Base-by-base conservation (phyloP, 2,888 invertebrate species). In the Trachelus tabidus region DNA sequence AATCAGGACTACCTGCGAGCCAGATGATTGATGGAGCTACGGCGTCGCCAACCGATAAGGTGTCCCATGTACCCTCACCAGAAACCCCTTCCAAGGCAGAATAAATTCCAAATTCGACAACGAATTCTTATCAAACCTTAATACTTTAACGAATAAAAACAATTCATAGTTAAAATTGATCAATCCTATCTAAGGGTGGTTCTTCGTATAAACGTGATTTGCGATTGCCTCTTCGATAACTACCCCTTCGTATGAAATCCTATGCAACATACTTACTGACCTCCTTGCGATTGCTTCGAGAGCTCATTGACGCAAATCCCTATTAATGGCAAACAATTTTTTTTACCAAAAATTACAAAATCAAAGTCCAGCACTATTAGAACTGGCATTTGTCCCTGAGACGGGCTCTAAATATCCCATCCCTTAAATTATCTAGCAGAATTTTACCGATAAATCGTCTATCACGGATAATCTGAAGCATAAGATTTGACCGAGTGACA, bases 391-490 rank as follows among this genome's bases (percentile, higher is more conserved):
- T 23, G 1, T 56, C 23, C 3, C 23, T 23, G 56, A 23, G 23
- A 23, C 85, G 83, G 83, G 85, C 87, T 88, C 87, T 87, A 88
- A 88, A 87, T 88, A 87, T 85, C 86, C 85, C 87, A 79, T 84
- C 81, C 80, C 82, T 81, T 81, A 82, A 88, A 88, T 88, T 88
- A 87, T 84, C 84, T 86, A 56, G 40, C 40, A 40, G 23, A 56
- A 2, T 23, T 56, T 56, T 56, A 23, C 6, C 23, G 23, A 56
- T 56, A 23, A 56, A 56, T 56, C 56, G 6, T 23, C 2, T 23
- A 56, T 23, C 23, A 23, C 23, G 1, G 23, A 23, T 56, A 56
- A 23, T 23, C 23, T 56, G 2, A 56, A 56, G 56, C 9, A 23
- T 56, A 56, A 56, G 56, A 56, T 56, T 56, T 56, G 56, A 56